Percentiles rank a stretch among this genome's conserved stretches.
phyloP scores from a whole-genome alignment of 2,888 invertebrate species.

The Hirtodrosophila trivittata region DNA sequence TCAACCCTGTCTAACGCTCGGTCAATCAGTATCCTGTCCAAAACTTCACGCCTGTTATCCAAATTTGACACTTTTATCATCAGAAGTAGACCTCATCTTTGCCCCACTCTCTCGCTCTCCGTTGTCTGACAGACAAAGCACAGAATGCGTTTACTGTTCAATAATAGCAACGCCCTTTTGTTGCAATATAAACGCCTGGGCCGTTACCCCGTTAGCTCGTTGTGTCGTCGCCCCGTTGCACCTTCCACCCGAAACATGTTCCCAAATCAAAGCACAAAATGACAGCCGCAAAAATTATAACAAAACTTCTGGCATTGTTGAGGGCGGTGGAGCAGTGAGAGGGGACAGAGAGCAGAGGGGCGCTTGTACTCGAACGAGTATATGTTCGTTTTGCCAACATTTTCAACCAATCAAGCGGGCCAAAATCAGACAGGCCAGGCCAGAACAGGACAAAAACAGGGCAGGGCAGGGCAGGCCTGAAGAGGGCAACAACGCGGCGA shows the following conservation, averaged over 20 bases:
- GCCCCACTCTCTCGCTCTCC: neutral
- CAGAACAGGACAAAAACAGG: neutral
- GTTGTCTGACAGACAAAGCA: neutral
- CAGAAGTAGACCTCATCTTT: neutral
- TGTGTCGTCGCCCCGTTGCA: conserved; percentile 3
- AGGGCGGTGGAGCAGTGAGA: conserved; percentile 1
- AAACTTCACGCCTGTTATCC: neutral
- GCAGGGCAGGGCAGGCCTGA: conserved; percentile 11
- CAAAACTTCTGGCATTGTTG: conserved; percentile 57
- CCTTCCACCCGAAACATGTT: conserved; percentile 24
- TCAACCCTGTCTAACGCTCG: too few species aligned
- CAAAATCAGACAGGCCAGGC: conserved; percentile 62
- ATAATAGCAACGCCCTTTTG: conserved; percentile 48
- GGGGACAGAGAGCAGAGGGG: neutral
- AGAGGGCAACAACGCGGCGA: conserved; percentile 46
- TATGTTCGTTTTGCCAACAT: conserved; percentile 60
- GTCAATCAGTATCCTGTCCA: neutral
- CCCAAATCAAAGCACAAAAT: conserved; percentile 67
- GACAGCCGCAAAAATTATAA: conserved; percentile 75
- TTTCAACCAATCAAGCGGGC: conserved; percentile 74
- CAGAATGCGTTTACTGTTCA: conserved; percentile 19
- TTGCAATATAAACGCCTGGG: conserved; percentile 34
- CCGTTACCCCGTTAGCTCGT: neutral
- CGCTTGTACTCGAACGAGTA: neutral
- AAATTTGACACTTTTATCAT: neutral